Evolutionary conservation across 2,888 invertebrate species (phyloP), one percentile per base, ranked within the genome.

Genomic region (Esperia sulphurella): DNA sequence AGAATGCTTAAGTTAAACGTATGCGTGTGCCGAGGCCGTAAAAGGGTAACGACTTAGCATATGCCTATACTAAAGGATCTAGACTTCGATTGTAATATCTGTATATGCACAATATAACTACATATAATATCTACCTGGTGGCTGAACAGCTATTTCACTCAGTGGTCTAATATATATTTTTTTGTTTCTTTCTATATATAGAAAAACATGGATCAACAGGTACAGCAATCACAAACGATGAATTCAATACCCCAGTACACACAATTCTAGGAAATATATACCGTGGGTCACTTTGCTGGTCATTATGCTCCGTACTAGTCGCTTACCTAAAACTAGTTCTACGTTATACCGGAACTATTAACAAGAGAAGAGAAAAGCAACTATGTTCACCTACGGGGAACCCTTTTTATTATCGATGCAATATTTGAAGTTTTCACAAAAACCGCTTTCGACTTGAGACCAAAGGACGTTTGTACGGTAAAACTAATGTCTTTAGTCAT

Each of bases 351-450:
- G 31, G 37, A 42, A 14, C 6, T 21, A 28, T 51, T 3, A 13
- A 8, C 41, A 39, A 14, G 47, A 47, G 38, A 51, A 42, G 37
- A 47, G 21, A 21, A 51, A 51, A 47, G 45, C 35, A 4, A 45
- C 47, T 33, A 9, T 38, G n/a, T 45, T 47, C 9, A 38, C 49
- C 3, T 35, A 14, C 33, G 14, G n/a, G n/a, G 10, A 9, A 33
- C 14, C 1, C 8, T 41, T 21, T 28, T 35, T 6, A 30, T 39
- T 21, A 38, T 44, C 38, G 14, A 43, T 3, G n/a, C 28, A 9
- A 43, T 43, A 14, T 33, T 13, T 10, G 14, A 43, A 14, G 30
- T 10, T 10, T 29, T 6, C 8, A 8, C 30, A 10, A 9, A 2
- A 8, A 29, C 12, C 12, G 8, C 30, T 14, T 33, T 12, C 5